These are phyloP conservation scores for Tenebrio molitor DNA, from an alignment of 1,140 invertebrate species.

Conservation along the genomic window DNA sequence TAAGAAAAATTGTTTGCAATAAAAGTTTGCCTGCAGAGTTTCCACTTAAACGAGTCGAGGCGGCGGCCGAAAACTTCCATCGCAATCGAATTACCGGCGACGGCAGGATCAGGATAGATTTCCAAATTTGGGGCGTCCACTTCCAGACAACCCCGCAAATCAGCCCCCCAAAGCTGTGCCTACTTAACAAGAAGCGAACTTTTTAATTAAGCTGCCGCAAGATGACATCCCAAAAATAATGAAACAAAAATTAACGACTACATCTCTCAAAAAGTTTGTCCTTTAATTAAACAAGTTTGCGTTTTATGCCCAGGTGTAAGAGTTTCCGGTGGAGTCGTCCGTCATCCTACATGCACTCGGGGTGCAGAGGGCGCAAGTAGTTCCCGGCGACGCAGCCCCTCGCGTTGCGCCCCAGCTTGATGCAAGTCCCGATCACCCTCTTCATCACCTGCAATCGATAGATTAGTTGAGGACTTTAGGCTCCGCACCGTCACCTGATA, in stretches of 20 bases:
- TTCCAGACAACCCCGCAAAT: no score
- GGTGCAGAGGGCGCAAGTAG: slow-evolving; percentile 66
- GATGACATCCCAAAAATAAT: background rate
- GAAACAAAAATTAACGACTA: slow-evolving; percentile 18
- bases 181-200: slow-evolving; percentile 2
- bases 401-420: slow-evolving; percentile 62
- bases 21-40: no score
- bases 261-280: slow-evolving; percentile 6
- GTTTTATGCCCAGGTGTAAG: slow-evolving; percentile 33
- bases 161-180: no score
- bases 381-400: slow-evolving; percentile 65
- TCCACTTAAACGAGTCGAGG: no score
- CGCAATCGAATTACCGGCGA: no score
- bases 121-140: no score
- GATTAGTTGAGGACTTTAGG: slow-evolving; percentile 20
- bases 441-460: slow-evolving; percentile 63
- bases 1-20: no score
- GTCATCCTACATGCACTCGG: slow-evolving; percentile 64
- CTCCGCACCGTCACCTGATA: slow-evolving; percentile 55
- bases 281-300: slow-evolving; percentile 25
- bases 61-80: no score
- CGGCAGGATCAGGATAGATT: no score
- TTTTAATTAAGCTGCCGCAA: slow-evolving; percentile 26
- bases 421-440: slow-evolving; percentile 63
- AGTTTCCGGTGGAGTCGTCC: slow-evolving; percentile 26